Percentiles rank a stretch among this genome's conserved stretches.
phyloP scores from a whole-genome alignment of 2,113 vertebrate genomes.

The Pelusios castaneus region DNA sequence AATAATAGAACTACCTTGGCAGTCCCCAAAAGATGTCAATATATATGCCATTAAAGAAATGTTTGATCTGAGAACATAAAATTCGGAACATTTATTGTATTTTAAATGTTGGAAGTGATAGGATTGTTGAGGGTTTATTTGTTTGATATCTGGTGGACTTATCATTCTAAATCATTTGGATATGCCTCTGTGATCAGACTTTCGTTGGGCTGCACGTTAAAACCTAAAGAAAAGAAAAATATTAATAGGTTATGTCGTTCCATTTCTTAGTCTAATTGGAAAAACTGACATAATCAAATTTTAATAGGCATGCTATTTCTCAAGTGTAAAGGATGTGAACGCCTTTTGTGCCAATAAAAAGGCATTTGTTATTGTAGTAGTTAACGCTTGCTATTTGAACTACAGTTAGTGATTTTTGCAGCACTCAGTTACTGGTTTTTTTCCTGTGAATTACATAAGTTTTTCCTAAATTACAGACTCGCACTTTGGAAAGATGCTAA shows the following conservation, averaged over 20 bases:
- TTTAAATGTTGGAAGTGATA: not conserved
- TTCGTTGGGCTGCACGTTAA: not conserved
- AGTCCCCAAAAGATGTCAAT: not conserved
- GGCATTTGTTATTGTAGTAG: not conserved
- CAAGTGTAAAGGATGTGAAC: not conserved
- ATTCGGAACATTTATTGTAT: not conserved
- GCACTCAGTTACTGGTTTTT: no score
- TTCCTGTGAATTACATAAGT: not conserved
- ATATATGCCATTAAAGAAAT: conserved; percentile 31
- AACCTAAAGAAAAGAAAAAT: not conserved
- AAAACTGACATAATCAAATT: rapidly evolving
- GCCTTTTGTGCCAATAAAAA: not conserved
- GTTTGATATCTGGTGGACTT: not conserved
- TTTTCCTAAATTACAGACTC: not conserved
- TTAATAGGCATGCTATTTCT: not conserved
- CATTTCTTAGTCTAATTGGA: not conserved
- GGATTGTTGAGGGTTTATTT: not conserved
- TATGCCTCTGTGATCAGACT: not conserved
- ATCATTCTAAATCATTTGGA: not conserved
- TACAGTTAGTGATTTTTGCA: not conserved
- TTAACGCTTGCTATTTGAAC: not conserved
- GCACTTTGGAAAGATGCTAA: rapidly evolving
- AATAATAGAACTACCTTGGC: not conserved
- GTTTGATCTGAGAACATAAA: not conserved
- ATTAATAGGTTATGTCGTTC: not conserved